Base-by-base conservation (phyloP, 2,888 invertebrate species). In the Acanthosepion lycidas region DNA sequence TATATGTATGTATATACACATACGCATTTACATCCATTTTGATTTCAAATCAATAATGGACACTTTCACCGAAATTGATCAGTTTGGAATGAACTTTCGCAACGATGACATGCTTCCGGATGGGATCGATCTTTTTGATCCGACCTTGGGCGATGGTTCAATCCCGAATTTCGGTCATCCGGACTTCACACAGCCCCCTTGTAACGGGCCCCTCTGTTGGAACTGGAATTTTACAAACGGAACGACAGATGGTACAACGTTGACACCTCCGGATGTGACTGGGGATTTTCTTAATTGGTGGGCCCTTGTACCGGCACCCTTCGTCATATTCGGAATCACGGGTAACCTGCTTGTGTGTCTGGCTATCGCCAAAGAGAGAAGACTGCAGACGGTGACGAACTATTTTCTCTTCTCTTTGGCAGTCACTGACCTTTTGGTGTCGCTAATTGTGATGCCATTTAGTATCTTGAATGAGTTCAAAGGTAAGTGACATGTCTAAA, bases 291-390 rank as follows among this genome's bases (percentile, higher is more conserved):
- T 92, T 42, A 96, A 96, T 94, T 97, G 96, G 96, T 95, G 95
- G 59, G 96, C 96, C 53, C 95, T 97, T 23, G 94, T 96, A n/a
- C 95, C 96, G 95, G 95, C 96, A 20, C 96, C 97, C 0, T 95
- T 97, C 92, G 96, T 96, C 94, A 94, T 96, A 64, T 97, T 97
- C 94, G 97, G 97, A 64, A 95, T 96, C 18, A 96, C 95, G 18
- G 99, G 99, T 48, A 99, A 99, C 97, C 98, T 99, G 96, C 98
- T 99, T 95, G 99, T 99, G 96, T 99, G 99, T 97, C 98, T 99
- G 96, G 99, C 99, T 0, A 99, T 99, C 96, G 98, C 98, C 95
- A 98, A 99, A 97, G 99, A 99, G 98, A 98, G 98, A 95, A 98
- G 98, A 96, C 98, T 99, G 95, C 99, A 99, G 97, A 99, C 99